A percentile compares a stretch with the other conserved stretches of the same genome.
These are phyloP conservation scores for Remorina albescens DNA, from an alignment of 2,797 vertebrate genomes.

Conservation along the genomic window DNA sequence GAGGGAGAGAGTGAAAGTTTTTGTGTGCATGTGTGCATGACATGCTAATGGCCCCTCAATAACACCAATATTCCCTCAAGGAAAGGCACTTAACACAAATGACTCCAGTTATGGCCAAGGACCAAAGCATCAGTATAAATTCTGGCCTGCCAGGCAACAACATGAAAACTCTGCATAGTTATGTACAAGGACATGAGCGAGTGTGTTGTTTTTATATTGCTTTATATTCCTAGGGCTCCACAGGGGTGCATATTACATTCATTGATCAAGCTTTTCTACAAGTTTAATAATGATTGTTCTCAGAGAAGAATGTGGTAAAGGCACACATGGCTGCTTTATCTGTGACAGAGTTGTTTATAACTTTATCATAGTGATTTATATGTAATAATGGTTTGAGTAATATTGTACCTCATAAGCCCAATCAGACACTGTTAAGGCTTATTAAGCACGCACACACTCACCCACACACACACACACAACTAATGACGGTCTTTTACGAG, in stretches of 20 bases:
- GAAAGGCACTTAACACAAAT: constrained; percentile 78
- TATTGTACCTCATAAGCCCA: constrained; percentile 59
- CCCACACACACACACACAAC: constrained; percentile 26
- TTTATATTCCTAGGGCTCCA: constrained; percentile 40
- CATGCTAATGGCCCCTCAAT: constrained; percentile 50
- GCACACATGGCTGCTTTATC: constrained; percentile 44
- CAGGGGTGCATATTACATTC: constrained; percentile 52
- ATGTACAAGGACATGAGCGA: constrained; percentile 44
- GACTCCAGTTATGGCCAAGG: constrained; percentile 59
- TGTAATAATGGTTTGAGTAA: constrained; percentile 58
- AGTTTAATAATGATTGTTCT: constrained; percentile 59
- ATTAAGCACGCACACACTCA: constrained; percentile 48
- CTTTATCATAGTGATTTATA: constrained; percentile 65
- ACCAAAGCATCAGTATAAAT: constrained; percentile 57
- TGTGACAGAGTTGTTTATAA: constrained; percentile 55
- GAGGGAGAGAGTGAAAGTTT: no score
- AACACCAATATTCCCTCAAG: constrained; percentile 51
- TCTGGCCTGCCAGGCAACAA: constrained; percentile 53
- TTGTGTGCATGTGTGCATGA: neutral
- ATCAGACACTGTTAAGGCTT: constrained; percentile 59
- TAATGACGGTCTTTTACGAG: constrained; percentile 67
- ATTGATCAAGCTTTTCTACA: constrained; percentile 59
- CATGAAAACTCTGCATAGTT: constrained; percentile 49
- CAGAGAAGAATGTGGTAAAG: constrained; percentile 46
- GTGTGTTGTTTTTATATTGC: constrained; percentile 46